A percentile compares a stretch with the other conserved stretches of the same genome.
Conservation (phyloP, 2,797 vertebrate species). For the Cyclopterus lumpus region DNA sequence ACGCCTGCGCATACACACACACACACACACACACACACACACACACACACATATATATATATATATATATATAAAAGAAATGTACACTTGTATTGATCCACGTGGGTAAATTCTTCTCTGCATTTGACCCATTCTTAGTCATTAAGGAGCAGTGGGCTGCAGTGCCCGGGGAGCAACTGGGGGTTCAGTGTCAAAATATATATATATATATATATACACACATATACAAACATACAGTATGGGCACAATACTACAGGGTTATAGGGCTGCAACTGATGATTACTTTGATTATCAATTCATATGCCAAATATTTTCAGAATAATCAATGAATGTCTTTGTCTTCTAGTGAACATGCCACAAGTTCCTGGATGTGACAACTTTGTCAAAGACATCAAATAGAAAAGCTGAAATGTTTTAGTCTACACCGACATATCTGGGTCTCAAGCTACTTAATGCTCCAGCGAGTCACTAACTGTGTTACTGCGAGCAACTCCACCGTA, state of each 20-base stretch:
- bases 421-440: not conserved
- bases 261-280: not conserved
- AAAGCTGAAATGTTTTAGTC: not conserved
- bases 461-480: too few species aligned
- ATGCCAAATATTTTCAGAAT: not conserved
- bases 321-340: not conserved
- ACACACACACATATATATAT: not conserved
- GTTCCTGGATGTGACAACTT: not conserved
- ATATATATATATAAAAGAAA: too few species aligned
- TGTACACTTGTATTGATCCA: too few species aligned
- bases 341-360: not conserved
- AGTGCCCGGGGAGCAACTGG: too few species aligned
- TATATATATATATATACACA: too few species aligned
- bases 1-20: slow-evolving; percentile 80
- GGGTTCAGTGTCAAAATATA: too few species aligned
- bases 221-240: not conserved
- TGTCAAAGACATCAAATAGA: not conserved
- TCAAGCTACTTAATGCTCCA: not conserved
- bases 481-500: too few species aligned
- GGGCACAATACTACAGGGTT: not conserved
- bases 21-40: not conserved
- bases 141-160: too few species aligned
- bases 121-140: too few species aligned
- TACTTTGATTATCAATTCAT: not conserved
- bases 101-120: too few species aligned